Evolutionary conservation across 2,797 vertebrate genomes (phyloP), one percentile per base, ranked within the genome.

Genomic region (Hylomyscus alleni): DNA sequence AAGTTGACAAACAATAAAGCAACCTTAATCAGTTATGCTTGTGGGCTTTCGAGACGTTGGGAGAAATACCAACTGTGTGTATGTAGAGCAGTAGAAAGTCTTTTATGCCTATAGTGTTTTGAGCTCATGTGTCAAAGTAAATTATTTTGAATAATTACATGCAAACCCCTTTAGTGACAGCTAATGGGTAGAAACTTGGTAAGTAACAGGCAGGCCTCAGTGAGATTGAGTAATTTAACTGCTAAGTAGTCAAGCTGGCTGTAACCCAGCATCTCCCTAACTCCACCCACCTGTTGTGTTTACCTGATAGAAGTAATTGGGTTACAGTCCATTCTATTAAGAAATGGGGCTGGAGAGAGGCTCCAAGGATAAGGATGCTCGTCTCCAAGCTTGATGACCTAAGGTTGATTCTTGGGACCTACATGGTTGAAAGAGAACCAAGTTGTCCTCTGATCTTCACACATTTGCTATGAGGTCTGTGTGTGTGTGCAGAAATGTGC

Each of bases 121-220:
- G 37, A 96, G 84, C 17, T 94, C 7, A n/a, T 84, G 1, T 93
- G 75, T 87, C 81, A 69, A 69, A 96, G 34, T 89, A 11, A 34
- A 50, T 47, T 96, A 0, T 84, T 93, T 92, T 96, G 31, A 44
- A 44, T 89, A 85, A 83, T 92, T 86, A 34, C 95, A 82, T 92
- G 67, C n/a, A 94, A 89, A 83, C 73, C 12, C 92, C 50, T 91
- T 10, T 83, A 10, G 82, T 89, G 50, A 94, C 56, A 87, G 44
- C 40, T 73, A 92, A 90, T 78, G 22, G 47, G 2, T 76, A 86
- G 80, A 94, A 77, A 73, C 54, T 82, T 88, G 47, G 44, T 88
- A 92, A 89, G 72, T 95, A 86, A 81, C 40, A 81, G 29, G 24
- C 44, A 37, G 85, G 50, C 60, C 40, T 97, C 12, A 6, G 58